Conservation (phyloP, 2,797 vertebrate species). For the Chelidonichthys spinosus region DNA sequence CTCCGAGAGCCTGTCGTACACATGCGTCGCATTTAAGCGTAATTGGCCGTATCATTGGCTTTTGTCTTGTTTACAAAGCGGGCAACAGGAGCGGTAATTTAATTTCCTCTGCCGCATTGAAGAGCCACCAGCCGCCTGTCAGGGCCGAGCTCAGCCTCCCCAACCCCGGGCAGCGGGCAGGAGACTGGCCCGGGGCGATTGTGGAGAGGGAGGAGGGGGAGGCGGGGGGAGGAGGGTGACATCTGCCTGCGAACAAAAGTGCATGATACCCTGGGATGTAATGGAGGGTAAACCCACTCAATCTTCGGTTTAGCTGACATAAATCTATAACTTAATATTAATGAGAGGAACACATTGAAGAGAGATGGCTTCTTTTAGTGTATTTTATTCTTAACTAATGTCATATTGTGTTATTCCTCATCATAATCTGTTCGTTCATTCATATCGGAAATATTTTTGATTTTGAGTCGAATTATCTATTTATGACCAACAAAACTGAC, state of each 20-base stretch:
- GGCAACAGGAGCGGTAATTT: slow-evolving; percentile 84
- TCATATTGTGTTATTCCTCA: not conserved
- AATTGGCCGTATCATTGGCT: slow-evolving; percentile 88
- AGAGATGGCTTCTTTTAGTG: not conserved
- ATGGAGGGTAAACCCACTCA: slow-evolving; percentile 9
- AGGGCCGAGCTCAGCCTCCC: slow-evolving; percentile 62
- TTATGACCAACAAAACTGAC: not conserved
- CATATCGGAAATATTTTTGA: not conserved
- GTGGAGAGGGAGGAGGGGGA: slow-evolving; percentile 29
- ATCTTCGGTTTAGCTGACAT: slow-evolving; percentile 22
- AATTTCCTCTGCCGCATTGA: slow-evolving; percentile 83
- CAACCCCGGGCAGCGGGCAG: slow-evolving; percentile 68
- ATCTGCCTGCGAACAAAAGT: slow-evolving; percentile 69
- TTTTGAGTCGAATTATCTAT: not conserved
- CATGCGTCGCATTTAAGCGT: slow-evolving; percentile 75
- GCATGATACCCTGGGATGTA: slow-evolving; percentile 31
- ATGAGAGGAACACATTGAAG: not conserved
- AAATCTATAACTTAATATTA: slow-evolving; percentile 8
- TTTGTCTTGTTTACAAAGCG: slow-evolving; percentile 88
- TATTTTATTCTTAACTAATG: not conserved
- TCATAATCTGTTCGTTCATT: not conserved
- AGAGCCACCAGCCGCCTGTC: slow-evolving; percentile 84
- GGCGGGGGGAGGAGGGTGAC: slow-evolving; percentile 40
- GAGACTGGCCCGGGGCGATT: slow-evolving; percentile 67
- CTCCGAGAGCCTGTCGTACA: slow-evolving; percentile 53